Evolutionary conservation across 2,113 vertebrate genomes (phyloP).

Genomic region (Rutilus rutilus): DNA sequence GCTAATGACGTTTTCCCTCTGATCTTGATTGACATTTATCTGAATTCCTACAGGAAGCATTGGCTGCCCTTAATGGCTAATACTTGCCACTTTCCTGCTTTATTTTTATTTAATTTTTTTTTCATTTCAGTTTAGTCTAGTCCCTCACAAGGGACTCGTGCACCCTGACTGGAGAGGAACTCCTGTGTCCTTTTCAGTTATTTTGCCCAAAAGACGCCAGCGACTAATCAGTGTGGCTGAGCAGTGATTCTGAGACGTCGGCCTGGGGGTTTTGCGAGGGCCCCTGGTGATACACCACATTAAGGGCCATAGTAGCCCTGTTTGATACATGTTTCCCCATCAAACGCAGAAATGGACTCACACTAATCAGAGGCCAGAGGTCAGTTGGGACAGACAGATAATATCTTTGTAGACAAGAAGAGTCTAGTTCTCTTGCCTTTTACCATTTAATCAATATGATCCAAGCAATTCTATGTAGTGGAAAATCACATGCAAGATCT

Average conservation of each 20-base stretch:
- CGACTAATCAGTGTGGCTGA: conserved; percentile 71
- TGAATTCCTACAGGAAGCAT: conserved; percentile 18
- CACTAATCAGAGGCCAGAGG: conserved; percentile 43
- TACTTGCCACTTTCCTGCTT: not conserved
- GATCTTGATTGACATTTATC: conserved; percentile 31
- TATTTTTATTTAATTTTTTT: not conserved
- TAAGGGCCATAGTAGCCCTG: conserved; percentile 36
- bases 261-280: conserved; percentile 10
- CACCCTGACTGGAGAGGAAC: not conserved
- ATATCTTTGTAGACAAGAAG: conserved; percentile 17
- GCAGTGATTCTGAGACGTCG: conserved; percentile 53
- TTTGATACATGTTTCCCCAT: conserved; percentile 24
- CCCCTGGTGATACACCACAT: conserved; percentile 30
- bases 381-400: conserved; percentile 29
- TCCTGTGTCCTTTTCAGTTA: conserved; percentile 3
- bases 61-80: not conserved
- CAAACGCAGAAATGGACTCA: conserved; percentile 24
- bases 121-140: not conserved
- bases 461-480: not conserved
- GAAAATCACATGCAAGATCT: not conserved
- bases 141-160: not conserved
- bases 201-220: conserved; percentile 59
- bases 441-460: conserved; percentile 9
- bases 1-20: conserved; percentile 11
- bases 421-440: conserved; percentile 5